Evolutionary conservation across 2,113 vertebrate species (phyloP).

Genomic region (Tetrao urogallus): DNA sequence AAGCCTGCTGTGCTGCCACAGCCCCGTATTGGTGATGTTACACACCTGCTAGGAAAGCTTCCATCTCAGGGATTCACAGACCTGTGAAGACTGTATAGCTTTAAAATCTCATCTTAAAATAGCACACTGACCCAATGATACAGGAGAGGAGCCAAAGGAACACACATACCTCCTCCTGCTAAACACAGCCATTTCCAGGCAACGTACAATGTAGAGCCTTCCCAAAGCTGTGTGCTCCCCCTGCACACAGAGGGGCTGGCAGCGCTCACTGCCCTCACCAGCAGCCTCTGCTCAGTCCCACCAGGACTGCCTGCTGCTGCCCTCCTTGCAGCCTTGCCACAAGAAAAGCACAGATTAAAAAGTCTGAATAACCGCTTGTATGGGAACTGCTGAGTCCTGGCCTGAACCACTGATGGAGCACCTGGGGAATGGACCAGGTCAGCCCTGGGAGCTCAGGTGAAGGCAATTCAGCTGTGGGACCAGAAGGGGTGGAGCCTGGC

Average conservation of each 20-base stretch:
- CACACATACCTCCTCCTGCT: neutral
- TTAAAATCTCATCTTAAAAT: neutral
- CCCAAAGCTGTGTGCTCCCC: neutral
- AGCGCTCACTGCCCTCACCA: neutral
- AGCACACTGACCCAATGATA: neutral
- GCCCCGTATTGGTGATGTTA: too few species aligned
- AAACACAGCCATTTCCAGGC: neutral
- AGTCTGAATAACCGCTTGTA: neutral
- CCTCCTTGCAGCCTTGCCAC: neutral
- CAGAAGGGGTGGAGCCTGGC: too few species aligned
- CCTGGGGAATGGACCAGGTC: too few species aligned
- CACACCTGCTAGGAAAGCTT: neutral
- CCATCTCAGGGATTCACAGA: neutral
- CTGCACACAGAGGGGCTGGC: too few species aligned
- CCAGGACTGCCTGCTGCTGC: neutral
- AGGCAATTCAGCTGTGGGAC: too few species aligned
- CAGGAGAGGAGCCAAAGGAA: neutral
- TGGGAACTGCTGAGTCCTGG: too few species aligned
- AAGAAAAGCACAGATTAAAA: neutral
- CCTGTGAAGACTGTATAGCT: neutral
- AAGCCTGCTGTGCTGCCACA: too few species aligned
- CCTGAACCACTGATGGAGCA: too few species aligned
- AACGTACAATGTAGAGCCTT: neutral
- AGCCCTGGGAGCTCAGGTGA: too few species aligned
- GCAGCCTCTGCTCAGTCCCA: neutral